phyloP scores from a whole-genome alignment of 2,888 invertebrate species.

The Papilio elwesi region DNA sequence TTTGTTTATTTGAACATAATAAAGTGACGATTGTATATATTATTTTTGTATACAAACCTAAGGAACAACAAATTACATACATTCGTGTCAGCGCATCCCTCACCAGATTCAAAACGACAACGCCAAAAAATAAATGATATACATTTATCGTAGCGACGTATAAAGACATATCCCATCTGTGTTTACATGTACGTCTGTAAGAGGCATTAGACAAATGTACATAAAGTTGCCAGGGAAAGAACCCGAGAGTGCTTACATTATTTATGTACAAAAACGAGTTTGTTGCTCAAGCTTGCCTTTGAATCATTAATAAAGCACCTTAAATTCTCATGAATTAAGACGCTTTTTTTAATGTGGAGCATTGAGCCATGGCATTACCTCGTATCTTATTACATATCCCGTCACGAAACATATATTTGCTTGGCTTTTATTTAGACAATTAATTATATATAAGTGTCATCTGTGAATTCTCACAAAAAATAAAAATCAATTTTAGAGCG shows the following conservation, averaged over 20 bases:
- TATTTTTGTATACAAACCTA: neutral
- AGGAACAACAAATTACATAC: slow-evolving; percentile 7
- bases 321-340: slow-evolving; percentile 5
- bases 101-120: slow-evolving; percentile 7
- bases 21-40: no score
- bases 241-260: slow-evolving; percentile 11
- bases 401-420: no score
- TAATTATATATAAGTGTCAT: no score
- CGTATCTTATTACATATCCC: neutral
- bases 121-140: slow-evolving; percentile 2
- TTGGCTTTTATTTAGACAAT: no score
- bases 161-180: slow-evolving; percentile 4
- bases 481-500: no score
- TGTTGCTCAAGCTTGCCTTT: slow-evolving; percentile 8
- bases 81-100: neutral
- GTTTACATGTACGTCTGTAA: slow-evolving; percentile 4
- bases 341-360: neutral
- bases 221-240: slow-evolving; percentile 11
- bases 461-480: no score
- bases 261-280: slow-evolving; percentile 14
- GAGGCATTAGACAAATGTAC: slow-evolving; percentile 8
- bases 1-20: no score
- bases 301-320: slow-evolving; percentile 14
- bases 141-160: neutral
- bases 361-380: neutral